Percentiles rank a stretch among this genome's conserved stretches.
Conservation (phyloP, 2,888 invertebrate species). For the Tinea trinotella region DNA sequence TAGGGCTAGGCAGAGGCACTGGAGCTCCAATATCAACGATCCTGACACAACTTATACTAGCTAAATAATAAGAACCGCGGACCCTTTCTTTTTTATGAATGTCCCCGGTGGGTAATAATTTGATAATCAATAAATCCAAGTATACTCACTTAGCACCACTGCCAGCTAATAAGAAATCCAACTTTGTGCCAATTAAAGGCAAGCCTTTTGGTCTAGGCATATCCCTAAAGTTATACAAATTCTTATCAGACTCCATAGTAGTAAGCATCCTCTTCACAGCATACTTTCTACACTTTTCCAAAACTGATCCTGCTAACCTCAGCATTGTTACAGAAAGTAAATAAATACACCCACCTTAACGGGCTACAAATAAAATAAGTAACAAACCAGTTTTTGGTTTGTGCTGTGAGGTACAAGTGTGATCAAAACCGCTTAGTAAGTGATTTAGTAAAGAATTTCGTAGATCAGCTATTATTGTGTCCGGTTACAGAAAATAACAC, state of each 20-base stretch:
- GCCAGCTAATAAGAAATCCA: conserved; percentile 54
- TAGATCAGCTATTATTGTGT: neutral
- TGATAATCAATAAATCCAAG: too few relatives aligned
- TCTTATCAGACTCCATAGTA: neutral
- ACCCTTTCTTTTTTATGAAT: too few relatives aligned
- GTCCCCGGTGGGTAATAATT: too few relatives aligned
- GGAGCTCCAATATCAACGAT: too few relatives aligned
- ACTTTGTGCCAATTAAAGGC: conserved; percentile 68
- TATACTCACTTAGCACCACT: conserved; percentile 45
- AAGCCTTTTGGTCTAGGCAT: conserved; percentile 65
- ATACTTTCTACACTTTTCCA: neutral
- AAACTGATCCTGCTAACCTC: neutral
- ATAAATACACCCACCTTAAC: neutral
- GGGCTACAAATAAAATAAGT: neutral
- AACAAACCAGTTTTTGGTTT: neutral
- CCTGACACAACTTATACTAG: too few relatives aligned
- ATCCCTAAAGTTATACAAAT: conserved; percentile 33
- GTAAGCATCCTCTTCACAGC: conserved; percentile 1
- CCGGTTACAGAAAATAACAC: neutral
- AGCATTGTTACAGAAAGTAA: neutral
- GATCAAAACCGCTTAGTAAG: neutral
- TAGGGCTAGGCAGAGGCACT: too few relatives aligned
- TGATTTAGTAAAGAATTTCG: neutral
- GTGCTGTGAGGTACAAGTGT: neutral
- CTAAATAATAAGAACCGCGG: too few relatives aligned